These are phyloP conservation scores for Drosophila barbarae DNA, from an alignment of 2,888 invertebrate species.

Conservation along the genomic window DNA sequence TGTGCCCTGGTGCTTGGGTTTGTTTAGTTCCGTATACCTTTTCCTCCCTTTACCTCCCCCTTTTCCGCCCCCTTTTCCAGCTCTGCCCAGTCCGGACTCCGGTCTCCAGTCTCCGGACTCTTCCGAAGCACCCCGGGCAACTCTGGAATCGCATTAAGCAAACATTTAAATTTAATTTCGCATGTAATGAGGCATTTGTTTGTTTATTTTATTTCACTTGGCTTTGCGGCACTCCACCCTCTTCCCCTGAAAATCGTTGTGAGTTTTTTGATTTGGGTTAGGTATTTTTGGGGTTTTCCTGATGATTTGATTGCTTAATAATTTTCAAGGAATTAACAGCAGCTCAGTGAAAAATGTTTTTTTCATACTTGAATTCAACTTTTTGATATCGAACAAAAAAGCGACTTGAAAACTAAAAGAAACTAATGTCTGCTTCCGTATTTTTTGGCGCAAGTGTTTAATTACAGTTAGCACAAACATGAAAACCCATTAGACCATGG, in stretches of 20 bases:
- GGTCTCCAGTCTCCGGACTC: slow-evolving; percentile 25
- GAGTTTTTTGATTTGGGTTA: slow-evolving; percentile 25
- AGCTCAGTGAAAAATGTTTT: neutral
- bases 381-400: slow-evolving; percentile 12
- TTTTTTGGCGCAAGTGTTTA: slow-evolving; percentile 30
- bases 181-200: slow-evolving; percentile 77
- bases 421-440: slow-evolving; percentile 7
- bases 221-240: slow-evolving; percentile 16
- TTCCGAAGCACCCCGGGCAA: slow-evolving; percentile 46
- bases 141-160: slow-evolving; percentile 73
- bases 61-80: slow-evolving; percentile 23
- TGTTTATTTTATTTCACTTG: slow-evolving; percentile 61
- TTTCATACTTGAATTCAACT: neutral
- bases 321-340: slow-evolving; percentile 2
- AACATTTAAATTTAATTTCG: slow-evolving; percentile 79
- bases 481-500: slow-evolving; percentile 76
- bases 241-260: slow-evolving; percentile 4
- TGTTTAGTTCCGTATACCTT: slow-evolving; percentile 53
- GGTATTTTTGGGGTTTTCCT: slow-evolving; percentile 23
- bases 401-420: slow-evolving; percentile 9
- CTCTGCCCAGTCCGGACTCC: neutral
- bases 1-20: slow-evolving; percentile 57
- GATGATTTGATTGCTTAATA: slow-evolving; percentile 21
- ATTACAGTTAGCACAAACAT: slow-evolving; percentile 28
- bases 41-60: neutral